These are phyloP conservation scores for Melikaiella ostensackeni DNA, from an alignment of 2,888 invertebrate genomes.

Conservation along the genomic window DNA sequence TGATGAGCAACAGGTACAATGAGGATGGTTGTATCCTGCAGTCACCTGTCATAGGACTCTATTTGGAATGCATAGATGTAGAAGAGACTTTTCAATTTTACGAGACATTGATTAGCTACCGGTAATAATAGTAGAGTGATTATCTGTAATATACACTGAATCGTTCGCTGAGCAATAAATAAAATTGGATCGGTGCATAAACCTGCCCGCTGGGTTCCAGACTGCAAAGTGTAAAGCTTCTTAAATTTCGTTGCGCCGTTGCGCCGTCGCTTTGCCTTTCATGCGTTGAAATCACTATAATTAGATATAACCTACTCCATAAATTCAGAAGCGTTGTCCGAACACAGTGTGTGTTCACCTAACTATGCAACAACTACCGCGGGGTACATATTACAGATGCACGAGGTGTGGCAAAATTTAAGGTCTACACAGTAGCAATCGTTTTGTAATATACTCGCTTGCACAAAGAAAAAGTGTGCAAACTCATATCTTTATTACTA, in stretches of 20 bases:
- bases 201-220: background rate
- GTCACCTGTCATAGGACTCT: slow-evolving; percentile 1
- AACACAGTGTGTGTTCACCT: slow-evolving; percentile 9
- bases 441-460: background rate
- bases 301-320: background rate
- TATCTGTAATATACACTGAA: slow-evolving; percentile 11
- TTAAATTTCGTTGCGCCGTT: slow-evolving; percentile 21
- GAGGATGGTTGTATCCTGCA: slow-evolving; percentile 8
- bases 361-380: slow-evolving; percentile 9
- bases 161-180: slow-evolving; percentile 23
- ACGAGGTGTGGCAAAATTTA: slow-evolving; percentile 8
- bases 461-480: background rate
- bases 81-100: slow-evolving; percentile 10
- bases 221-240: background rate
- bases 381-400: slow-evolving; percentile 2
- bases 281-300: slow-evolving; percentile 18
- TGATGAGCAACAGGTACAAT: background rate
- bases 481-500: background rate
- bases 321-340: slow-evolving; percentile 1
- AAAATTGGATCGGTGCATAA: slow-evolving; percentile 11
- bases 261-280: background rate
- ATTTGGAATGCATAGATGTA: slow-evolving; percentile 2
- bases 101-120: slow-evolving; percentile 26
- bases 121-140: slow-evolving; percentile 27
- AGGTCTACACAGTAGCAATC: background rate